phyloP scores from a whole-genome alignment of 2,797 vertebrate species.

The Smutsia temminckii region DNA sequence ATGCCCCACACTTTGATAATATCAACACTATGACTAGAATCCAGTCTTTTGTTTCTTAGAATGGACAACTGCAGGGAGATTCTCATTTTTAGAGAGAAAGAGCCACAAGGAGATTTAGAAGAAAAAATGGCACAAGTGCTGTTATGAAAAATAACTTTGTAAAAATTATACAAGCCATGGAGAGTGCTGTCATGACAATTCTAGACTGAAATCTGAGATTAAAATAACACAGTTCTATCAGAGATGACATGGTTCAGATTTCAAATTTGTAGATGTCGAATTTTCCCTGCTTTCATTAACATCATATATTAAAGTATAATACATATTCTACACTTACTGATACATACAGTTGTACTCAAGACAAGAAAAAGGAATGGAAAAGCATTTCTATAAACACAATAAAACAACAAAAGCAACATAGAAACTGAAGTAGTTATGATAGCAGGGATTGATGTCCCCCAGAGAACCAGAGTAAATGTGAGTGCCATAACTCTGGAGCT shows the following conservation, averaged over 20 bases:
- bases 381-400: neutral
- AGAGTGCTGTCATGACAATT: neutral
- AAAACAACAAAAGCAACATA: neutral
- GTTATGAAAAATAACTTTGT: constrained; percentile 33
- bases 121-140: neutral
- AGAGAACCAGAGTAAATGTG: neutral
- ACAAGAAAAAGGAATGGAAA: neutral
- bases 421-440: neutral
- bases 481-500: neutral
- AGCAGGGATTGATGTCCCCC: neutral
- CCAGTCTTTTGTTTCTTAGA: neutral
- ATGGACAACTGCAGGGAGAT: neutral
- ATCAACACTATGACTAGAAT: neutral
- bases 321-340: neutral
- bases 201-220: constrained; percentile 5
- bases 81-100: constrained; percentile 3
- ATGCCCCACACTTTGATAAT: neutral
- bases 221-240: constrained; percentile 2
- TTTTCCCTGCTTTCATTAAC: neutral
- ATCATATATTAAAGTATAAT: neutral
- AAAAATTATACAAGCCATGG: constrained; percentile 2
- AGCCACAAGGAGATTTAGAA: neutral
- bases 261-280: neutral
- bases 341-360: neutral
- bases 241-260: neutral